Base-by-base conservation (phyloP, 2,888 invertebrate species). In the Drosophila subquinaria region DNA sequence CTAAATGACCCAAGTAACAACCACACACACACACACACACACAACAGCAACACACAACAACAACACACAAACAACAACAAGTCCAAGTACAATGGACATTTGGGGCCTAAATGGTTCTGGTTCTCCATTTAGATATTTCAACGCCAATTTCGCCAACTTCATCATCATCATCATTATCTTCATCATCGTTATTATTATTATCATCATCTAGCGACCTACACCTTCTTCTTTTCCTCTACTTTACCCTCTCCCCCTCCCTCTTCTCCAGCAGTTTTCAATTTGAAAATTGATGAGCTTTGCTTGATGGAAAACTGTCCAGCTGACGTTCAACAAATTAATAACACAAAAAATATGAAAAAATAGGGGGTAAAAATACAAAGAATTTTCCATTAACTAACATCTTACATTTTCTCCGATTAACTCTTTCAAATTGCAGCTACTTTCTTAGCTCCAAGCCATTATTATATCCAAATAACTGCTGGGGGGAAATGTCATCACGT, bases 231-330 rank as follows among this genome's bases (percentile, higher is more conserved):
- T 20, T 13, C 15, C 38, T 30, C 43, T 55, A 48, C 56, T 55
- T 43, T 51, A 38, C 2, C 47, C 48, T 9, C 53, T 23, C 13
- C 43, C 4, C 36, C 11, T 11, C 59, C 62, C 36, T 45, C 45
- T 59, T 56, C 47, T 36, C 52, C 53, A 23, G 48, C 50, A 48
- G 65, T 78, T 85, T 74, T 76, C 83, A 83, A 82, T 85, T 88
- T 84, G 38, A 68, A 76, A 79, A 87, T 88, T 89, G 89, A 84
- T 84, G 81, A 84, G 82, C 69, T 76, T 67, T 60, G 64, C 47
- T 48, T 84, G 84, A 87, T 84, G 76, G 71, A 89, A 83, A 87
- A 73, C 81, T 81, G 82, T 69, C 75, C 69, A 69, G 67, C 30
- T 43, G 66, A 23, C 62, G 48, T 55, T 57, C 61, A 67, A 56